These are phyloP conservation scores for Halichondria panicea DNA, from an alignment of 37 sponge, comb jelly and placozoan species.

Conservation along the genomic window DNA sequence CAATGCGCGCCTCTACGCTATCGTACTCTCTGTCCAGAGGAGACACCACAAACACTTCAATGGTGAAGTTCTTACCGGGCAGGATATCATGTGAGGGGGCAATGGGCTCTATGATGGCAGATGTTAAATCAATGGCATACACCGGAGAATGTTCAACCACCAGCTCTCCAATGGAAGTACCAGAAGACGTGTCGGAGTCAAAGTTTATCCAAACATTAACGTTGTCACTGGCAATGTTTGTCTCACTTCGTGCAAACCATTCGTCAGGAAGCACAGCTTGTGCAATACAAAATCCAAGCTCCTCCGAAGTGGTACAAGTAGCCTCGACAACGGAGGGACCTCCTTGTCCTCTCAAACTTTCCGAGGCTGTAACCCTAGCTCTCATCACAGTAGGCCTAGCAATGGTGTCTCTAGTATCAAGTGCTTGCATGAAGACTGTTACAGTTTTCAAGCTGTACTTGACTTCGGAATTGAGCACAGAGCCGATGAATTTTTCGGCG, in stretches of 20 bases:
- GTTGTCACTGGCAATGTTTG: not conserved
- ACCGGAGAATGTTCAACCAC: slow-evolving; percentile 32
- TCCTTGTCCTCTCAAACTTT: not conserved
- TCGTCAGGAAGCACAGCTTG: slow-evolving; percentile 28
- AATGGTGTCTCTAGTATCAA: slow-evolving; percentile 23
- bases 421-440: slow-evolving; percentile 40
- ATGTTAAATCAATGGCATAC: not conserved
- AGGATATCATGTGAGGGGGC: slow-evolving; percentile 39
- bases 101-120: not conserved
- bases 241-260: slow-evolving; percentile 49
- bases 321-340: not conserved
- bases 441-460: slow-evolving; percentile 23
- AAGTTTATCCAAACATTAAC: slow-evolving; percentile 24
- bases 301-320: slow-evolving; percentile 27
- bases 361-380: slow-evolving; percentile 14
- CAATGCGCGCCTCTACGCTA: not conserved
- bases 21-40: slow-evolving; percentile 11
- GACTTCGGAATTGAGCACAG: slow-evolving; percentile 25
- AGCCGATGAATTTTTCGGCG: slow-evolving; percentile 11
- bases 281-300: slow-evolving; percentile 48
- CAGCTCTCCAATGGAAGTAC: not conserved
- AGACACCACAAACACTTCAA: slow-evolving; percentile 31
- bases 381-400: slow-evolving; percentile 23
- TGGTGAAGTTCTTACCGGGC: slow-evolving; percentile 18
- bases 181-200: not conserved